phyloP scores from a whole-genome alignment of 2,888 invertebrate genomes.

The Chironomus tentans region DNA sequence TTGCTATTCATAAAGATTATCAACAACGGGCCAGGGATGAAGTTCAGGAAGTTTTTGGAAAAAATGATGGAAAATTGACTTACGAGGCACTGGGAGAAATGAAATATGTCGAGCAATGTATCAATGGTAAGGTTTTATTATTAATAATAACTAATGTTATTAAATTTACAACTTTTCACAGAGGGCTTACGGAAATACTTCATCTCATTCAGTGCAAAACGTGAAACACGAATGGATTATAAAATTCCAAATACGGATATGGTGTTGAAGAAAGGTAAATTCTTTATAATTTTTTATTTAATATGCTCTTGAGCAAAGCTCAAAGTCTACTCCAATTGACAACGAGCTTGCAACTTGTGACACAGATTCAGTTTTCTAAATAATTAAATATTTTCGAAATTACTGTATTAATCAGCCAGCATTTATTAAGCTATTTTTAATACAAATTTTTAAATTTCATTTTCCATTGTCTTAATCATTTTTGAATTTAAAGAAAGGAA shows the following conservation, averaged over 20 bases:
- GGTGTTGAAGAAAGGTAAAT: slow-evolving; percentile 42
- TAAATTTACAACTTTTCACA: slow-evolving; percentile 31
- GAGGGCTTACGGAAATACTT: slow-evolving; percentile 45
- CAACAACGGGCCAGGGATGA: slow-evolving; percentile 15
- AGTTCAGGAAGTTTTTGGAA: background rate
- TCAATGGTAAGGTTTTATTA: background rate
- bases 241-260: slow-evolving; percentile 41
- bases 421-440: too few species aligned
- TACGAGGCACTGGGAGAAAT: slow-evolving; percentile 4
- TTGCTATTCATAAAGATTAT: background rate
- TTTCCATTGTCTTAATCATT: too few species aligned
- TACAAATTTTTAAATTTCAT: too few species aligned
- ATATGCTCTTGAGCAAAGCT: too few species aligned
- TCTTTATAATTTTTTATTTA: slow-evolving; percentile 44
- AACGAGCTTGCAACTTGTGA: too few species aligned
- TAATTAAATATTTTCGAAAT: too few species aligned
- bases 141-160: background rate
- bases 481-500: too few species aligned
- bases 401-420: too few species aligned
- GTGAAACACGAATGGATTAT: slow-evolving; percentile 32
- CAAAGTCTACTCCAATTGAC: too few species aligned
- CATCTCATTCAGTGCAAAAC: slow-evolving; percentile 44
- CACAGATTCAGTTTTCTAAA: too few species aligned
- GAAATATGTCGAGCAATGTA: background rate
- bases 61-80: slow-evolving; percentile 1